phyloP scores from a whole-genome alignment of 2,113 vertebrate genomes.

The Carlito syrichta region DNA sequence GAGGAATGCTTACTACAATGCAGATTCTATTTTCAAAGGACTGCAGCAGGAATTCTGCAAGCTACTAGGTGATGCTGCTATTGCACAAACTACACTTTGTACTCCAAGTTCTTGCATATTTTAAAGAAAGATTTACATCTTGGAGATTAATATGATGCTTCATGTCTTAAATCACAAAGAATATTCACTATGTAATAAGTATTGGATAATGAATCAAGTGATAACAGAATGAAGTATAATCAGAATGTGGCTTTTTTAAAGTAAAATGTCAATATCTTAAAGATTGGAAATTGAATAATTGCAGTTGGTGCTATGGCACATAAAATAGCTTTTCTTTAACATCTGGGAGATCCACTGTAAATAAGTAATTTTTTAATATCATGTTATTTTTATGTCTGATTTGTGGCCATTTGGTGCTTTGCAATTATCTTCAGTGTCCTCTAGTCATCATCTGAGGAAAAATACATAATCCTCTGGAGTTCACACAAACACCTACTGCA shows the following conservation, averaged over 20 bases:
- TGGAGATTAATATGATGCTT: background rate
- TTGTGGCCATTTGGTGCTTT: background rate
- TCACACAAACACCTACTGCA: background rate
- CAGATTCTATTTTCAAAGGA: background rate
- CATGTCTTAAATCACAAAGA: background rate
- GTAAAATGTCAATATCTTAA: constrained; percentile 11
- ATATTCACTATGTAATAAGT: background rate
- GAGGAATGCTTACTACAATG: background rate
- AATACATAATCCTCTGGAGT: background rate
- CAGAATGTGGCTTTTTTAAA: background rate
- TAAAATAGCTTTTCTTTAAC: background rate
- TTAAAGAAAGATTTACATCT: background rate
- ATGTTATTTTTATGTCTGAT: constrained; percentile 19
- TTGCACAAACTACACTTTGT: background rate
- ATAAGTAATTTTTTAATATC: constrained; percentile 20
- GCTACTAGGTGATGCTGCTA: background rate
- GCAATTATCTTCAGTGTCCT: background rate
- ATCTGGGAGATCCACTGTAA: background rate
- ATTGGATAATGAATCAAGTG: background rate
- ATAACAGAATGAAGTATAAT: background rate
- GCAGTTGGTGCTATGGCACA: background rate
- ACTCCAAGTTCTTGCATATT: background rate
- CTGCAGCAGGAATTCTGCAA: background rate
- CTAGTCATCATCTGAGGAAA: background rate
- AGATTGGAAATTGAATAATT: background rate